Percentiles rank a stretch among this genome's conserved stretches.
phyloP scores from a whole-genome alignment of 2,888 invertebrate genomes.

The Phalera bucephala region DNA sequence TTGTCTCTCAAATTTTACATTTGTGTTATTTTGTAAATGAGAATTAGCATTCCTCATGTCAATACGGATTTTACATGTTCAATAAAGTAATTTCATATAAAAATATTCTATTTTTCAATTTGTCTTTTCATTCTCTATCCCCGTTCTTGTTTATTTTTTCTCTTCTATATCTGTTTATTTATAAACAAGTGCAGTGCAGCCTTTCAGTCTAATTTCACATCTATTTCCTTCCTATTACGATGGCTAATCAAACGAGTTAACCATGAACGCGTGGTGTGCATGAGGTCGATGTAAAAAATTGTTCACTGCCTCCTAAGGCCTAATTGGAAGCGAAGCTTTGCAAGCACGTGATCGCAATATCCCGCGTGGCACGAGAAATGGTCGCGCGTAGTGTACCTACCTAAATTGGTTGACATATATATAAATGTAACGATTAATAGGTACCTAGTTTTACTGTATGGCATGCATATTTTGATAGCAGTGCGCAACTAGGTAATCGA shows the following conservation, averaged over 20 bases:
- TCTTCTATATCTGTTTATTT: no score
- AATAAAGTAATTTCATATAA: conserved; percentile 84
- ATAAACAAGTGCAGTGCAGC: neutral
- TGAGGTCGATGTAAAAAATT: no score
- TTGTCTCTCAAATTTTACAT: conserved; percentile 83
- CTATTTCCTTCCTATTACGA: neutral
- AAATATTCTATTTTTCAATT: conserved; percentile 57
- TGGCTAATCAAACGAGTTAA: neutral
- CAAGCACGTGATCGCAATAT: neutral
- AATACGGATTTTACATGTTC: conserved; percentile 84
- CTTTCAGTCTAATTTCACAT: neutral
- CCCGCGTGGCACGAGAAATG: neutral
- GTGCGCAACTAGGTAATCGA: no score
- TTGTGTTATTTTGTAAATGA: conserved; percentile 83
- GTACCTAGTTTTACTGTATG: no score
- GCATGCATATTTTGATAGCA: no score
- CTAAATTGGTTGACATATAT: no score
- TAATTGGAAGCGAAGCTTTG: no score
- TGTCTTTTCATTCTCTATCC: conserved; percentile 34
- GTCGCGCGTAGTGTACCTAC: no score
- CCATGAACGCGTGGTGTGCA: neutral
- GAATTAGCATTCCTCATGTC: conserved; percentile 84
- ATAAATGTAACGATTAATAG: no score
- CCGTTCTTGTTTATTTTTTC: no score
- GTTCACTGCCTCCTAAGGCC: no score